Conservation (phyloP, 2,797 vertebrate genomes). For the Falco biarmicus region DNA sequence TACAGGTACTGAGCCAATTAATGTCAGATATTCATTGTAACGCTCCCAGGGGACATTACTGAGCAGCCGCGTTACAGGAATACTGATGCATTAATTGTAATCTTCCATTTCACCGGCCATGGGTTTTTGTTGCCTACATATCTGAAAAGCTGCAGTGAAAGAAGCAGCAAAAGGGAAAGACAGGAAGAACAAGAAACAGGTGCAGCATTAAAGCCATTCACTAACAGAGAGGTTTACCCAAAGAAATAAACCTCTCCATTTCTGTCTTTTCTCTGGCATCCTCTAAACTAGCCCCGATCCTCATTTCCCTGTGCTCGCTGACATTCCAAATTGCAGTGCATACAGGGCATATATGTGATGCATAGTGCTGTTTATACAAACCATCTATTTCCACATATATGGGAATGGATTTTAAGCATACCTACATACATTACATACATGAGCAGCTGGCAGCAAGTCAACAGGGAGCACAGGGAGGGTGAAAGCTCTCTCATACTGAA, state of each 20-base stretch:
- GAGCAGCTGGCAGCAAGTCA: slow-evolving; percentile 42
- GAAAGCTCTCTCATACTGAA: not conserved
- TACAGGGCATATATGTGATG: slow-evolving; percentile 29
- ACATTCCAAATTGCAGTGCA: slow-evolving; percentile 12
- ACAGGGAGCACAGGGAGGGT: not conserved
- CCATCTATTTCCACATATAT: slow-evolving; percentile 56
- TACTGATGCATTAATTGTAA: slow-evolving; percentile 76
- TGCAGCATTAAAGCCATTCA: slow-evolving; percentile 3
- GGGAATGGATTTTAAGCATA: slow-evolving; percentile 41
- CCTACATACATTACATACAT: slow-evolving; percentile 24
- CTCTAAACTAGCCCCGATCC: not conserved
- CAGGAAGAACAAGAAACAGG: not conserved
- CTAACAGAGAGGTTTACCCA: not conserved
- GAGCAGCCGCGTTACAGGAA: slow-evolving; percentile 70
- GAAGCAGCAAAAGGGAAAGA: not conserved
- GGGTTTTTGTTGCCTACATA: slow-evolving; percentile 60
- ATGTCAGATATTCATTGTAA: slow-evolving; percentile 74
- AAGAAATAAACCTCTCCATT: not conserved
- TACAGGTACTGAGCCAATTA: slow-evolving; percentile 76
- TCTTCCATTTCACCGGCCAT: slow-evolving; percentile 67
- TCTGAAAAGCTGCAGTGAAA: slow-evolving; percentile 34
- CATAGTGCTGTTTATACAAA: slow-evolving; percentile 43
- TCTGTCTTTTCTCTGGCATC: slow-evolving; percentile 4
- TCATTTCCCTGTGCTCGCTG: slow-evolving; percentile 40
- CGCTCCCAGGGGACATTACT: slow-evolving; percentile 70